These are phyloP conservation scores for Lynx canadensis DNA, from an alignment of 2,113 vertebrate genomes.

Conservation along the genomic window DNA sequence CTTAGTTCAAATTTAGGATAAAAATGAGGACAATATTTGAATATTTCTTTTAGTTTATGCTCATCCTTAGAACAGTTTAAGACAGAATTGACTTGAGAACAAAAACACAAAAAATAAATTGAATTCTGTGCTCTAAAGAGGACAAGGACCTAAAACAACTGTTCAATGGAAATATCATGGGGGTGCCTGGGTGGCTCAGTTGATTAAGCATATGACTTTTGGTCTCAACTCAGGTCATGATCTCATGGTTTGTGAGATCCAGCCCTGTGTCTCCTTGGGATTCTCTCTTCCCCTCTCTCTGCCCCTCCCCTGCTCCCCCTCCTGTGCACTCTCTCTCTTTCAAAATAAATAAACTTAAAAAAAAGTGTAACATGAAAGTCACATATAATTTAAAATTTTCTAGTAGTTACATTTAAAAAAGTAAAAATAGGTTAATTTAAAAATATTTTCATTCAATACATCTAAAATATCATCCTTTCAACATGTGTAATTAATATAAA, in stretches of 20 bases:
- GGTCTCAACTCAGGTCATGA: no score
- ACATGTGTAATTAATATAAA: neutral
- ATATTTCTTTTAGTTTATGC: neutral
- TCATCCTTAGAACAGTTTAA: slow-evolving; percentile 16
- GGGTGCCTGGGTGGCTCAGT: no score
- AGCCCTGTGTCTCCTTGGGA: no score
- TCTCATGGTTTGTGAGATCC: no score
- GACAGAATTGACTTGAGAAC: neutral
- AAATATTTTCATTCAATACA: neutral
- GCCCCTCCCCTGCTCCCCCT: no score
- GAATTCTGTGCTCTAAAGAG: neutral
- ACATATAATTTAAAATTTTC: slow-evolving; percentile 1
- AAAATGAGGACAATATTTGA: neutral
- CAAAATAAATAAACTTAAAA: no score
- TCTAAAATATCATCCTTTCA: slow-evolving; percentile 16
- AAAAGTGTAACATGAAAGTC: neutral
- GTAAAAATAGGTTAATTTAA: neutral
- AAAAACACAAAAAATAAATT: neutral
- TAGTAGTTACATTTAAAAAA: neutral
- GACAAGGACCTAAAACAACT: neutral
- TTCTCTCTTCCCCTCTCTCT: no score
- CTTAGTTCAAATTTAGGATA: slow-evolving; percentile 26
- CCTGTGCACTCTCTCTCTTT: no score
- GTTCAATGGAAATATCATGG: neutral
- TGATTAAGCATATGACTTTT: no score